A percentile compares a stretch with the other conserved stretches of the same genome.
These are phyloP conservation scores for Phyllostomus hastatus DNA, from an alignment of 2,113 vertebrate species.

Conservation along the genomic window DNA sequence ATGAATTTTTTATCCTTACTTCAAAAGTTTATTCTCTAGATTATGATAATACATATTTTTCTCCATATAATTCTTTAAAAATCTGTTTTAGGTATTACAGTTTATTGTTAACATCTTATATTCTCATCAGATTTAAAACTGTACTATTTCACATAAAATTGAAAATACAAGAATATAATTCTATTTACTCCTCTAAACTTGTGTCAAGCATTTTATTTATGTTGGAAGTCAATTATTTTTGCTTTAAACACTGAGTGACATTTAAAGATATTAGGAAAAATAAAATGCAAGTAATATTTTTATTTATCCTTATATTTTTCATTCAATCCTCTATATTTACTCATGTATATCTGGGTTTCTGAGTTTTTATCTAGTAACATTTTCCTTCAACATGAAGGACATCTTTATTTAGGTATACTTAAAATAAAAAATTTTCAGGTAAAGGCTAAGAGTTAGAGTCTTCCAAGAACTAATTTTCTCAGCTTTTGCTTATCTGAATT, in stretches of 20 bases:
- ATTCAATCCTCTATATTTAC: not conserved
- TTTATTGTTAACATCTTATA: not conserved
- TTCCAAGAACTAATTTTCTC: not conserved
- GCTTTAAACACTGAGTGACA: not conserved
- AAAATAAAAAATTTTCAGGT: not conserved
- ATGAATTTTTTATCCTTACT: not conserved
- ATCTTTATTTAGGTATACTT: not conserved
- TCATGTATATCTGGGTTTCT: not conserved
- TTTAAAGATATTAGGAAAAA: not conserved
- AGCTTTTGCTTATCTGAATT: not conserved
- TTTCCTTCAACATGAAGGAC: not conserved
- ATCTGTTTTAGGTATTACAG: not conserved
- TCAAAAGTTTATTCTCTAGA: not conserved
- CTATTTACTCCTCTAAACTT: not conserved
- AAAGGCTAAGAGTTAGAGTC: not conserved
- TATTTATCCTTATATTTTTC: not conserved
- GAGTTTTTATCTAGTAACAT: not conserved
- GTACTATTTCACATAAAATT: not conserved
- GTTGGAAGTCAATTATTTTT: not conserved
- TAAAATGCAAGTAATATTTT: not conserved
- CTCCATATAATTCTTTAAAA: not conserved
- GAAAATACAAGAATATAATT: not conserved
- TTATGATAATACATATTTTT: not conserved
- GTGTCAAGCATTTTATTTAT: not conserved
- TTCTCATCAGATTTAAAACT: not conserved